Conservation (phyloP, 2,113 vertebrate species). For the Mixornis gularis region DNA sequence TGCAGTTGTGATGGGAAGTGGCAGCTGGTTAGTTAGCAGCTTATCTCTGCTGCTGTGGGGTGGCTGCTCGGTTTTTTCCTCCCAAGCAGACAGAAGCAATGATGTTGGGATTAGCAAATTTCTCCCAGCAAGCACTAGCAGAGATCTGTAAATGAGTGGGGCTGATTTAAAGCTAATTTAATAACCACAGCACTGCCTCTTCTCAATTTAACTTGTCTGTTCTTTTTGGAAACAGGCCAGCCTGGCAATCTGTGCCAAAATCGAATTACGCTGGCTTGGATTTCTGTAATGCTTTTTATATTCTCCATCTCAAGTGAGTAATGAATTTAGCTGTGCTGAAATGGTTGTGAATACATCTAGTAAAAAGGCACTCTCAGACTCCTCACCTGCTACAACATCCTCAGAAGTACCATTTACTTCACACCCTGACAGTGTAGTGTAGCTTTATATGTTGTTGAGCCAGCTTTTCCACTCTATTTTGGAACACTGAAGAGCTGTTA, state of each 20-base stretch:
- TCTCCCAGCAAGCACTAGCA: neutral
- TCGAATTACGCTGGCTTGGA: conserved; percentile 24
- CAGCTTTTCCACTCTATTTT: neutral
- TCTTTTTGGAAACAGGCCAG: conserved; percentile 65
- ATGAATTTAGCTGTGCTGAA: conserved; percentile 57
- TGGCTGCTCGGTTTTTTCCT: neutral
- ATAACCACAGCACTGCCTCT: conserved; percentile 50
- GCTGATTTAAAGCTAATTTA: conserved; percentile 63
- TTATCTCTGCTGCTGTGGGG: neutral
- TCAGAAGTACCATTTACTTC: neutral
- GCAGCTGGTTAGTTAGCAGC: neutral
- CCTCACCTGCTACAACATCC: neutral
- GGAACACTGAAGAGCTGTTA: neutral
- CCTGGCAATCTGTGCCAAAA: conserved; percentile 55
- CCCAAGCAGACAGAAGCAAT: neutral
- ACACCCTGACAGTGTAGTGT: neutral
- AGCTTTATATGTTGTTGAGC: neutral
- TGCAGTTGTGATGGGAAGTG: neutral
- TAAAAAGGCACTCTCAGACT: conserved; percentile 25
- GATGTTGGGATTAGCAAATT: neutral
- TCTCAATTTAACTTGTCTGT: conserved; percentile 65
- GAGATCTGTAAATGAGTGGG: conserved; percentile 37
- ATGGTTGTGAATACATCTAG: neutral
- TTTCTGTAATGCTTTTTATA: conserved; percentile 67
- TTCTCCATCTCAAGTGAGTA: conserved; percentile 61